Conservation (phyloP, 1,140 invertebrate species). For the Octopus sinensis region DNA sequence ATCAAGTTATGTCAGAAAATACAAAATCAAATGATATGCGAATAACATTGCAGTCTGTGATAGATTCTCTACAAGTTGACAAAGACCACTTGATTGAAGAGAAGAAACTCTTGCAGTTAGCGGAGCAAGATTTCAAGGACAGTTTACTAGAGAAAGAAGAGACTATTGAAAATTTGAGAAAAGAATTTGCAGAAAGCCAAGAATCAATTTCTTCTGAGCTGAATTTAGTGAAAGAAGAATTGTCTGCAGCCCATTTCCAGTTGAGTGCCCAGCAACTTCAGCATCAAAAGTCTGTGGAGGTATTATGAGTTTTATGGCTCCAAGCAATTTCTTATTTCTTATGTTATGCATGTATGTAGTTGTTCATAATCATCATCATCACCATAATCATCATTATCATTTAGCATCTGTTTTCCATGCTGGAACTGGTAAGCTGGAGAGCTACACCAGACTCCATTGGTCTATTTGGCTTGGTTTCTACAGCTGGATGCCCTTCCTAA, state of each 20-base stretch:
- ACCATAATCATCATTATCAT: too few species aligned
- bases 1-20: constrained; percentile 15
- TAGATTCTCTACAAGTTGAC: constrained; percentile 18
- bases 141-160: constrained; percentile 19
- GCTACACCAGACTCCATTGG: too few species aligned
- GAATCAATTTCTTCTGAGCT: constrained; percentile 21
- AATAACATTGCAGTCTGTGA: constrained; percentile 14
- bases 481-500: too few species aligned
- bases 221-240: constrained; percentile 35
- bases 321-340: background rate
- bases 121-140: constrained; percentile 7
- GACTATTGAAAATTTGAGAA: constrained; percentile 17
- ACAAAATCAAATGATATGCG: constrained; percentile 16
- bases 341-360: background rate
- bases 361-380: too few species aligned
- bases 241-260: constrained; percentile 45
- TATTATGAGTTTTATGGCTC: constrained; percentile 22
- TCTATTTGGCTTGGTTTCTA: too few species aligned
- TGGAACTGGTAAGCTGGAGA: too few species aligned
- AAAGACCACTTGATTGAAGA: constrained; percentile 6
- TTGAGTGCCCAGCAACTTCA: constrained; percentile 48
- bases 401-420: too few species aligned
- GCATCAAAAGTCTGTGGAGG: constrained; percentile 42
- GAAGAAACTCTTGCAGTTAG: background rate
- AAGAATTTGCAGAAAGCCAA: constrained; percentile 17